These are phyloP conservation scores for Tupaia chinensis DNA, from an alignment of 2,113 vertebrate species.

Conservation along the genomic window DNA sequence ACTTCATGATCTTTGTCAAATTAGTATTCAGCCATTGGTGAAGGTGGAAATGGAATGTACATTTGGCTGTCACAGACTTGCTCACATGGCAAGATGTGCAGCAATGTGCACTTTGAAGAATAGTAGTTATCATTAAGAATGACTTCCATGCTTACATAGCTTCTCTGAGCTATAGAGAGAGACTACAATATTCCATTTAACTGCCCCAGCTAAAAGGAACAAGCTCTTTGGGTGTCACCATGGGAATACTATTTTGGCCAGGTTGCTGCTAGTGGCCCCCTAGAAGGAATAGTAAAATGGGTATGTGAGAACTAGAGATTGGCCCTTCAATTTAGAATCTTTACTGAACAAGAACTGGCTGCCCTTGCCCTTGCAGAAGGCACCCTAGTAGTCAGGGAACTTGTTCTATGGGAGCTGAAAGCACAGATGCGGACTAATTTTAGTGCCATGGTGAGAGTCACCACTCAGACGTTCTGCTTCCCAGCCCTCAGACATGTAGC, in stretches of 20 bases:
- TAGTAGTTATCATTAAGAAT: neutral
- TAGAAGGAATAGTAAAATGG: neutral
- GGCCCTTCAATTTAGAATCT: neutral
- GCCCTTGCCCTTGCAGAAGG: neutral
- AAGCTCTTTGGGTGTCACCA: neutral
- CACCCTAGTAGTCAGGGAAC: neutral
- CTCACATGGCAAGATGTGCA: neutral
- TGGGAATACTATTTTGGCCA: fast-evolving
- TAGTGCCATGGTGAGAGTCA: neutral
- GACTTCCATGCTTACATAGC: too few relatives aligned
- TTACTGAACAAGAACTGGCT: neutral
- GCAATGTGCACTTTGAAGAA: neutral
- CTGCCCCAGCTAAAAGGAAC: neutral
- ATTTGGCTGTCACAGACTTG: neutral
- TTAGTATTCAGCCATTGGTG: neutral
- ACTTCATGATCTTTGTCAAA: neutral
- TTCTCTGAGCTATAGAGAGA: neutral
- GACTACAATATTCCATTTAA: neutral
- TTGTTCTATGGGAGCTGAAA: neutral
- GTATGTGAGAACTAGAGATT: neutral
- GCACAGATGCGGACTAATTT: neutral
- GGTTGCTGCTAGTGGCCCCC: neutral
- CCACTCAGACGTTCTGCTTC: too few relatives aligned
- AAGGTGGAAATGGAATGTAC: neutral
- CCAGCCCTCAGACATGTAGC: neutral